These are phyloP conservation scores for Apogon talboti DNA, from an alignment of 2,797 vertebrate genomes.

Conservation along the genomic window DNA sequence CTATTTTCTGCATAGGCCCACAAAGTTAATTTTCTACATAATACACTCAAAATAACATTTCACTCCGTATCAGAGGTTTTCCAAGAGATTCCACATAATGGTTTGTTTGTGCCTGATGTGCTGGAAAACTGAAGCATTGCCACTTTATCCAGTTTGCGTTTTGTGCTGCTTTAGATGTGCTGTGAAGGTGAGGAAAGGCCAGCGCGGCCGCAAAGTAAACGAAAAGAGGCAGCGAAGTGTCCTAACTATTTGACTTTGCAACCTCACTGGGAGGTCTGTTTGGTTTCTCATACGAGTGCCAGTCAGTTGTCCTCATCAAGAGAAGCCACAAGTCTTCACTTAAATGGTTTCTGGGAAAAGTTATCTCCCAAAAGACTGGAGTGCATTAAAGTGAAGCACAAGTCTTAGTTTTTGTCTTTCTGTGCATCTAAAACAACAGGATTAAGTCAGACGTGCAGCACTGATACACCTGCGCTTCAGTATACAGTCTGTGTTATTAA, in stretches of 20 bases:
- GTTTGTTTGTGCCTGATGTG: slow-evolving; percentile 28
- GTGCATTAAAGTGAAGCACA: slow-evolving; percentile 3
- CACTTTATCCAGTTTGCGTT: slow-evolving; percentile 30
- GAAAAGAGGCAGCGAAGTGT: slow-evolving; percentile 44
- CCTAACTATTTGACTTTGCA: slow-evolving; percentile 50
- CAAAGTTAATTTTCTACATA: slow-evolving; percentile 28
- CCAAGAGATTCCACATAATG: slow-evolving; percentile 11
- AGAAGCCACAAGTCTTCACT: slow-evolving; percentile 43
- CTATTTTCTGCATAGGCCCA: slow-evolving; percentile 5
- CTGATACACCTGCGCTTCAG: neutral
- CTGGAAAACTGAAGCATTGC: slow-evolving; percentile 1
- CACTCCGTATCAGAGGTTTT: slow-evolving; percentile 24
- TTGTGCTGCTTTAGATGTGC: slow-evolving; percentile 39
- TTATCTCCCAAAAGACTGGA: slow-evolving; percentile 34
- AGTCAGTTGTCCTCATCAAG: slow-evolving; percentile 46
- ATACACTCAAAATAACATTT: slow-evolving; percentile 31
- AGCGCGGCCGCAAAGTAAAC: slow-evolving; percentile 59
- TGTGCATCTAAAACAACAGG: neutral
- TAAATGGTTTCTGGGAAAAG: slow-evolving; percentile 28
- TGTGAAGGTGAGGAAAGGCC: slow-evolving; percentile 33
- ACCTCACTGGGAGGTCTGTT: slow-evolving; percentile 48
- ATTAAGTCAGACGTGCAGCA: neutral
- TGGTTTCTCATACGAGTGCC: slow-evolving; percentile 35
- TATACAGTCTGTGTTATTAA: neutral
- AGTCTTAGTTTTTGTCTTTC: slow-evolving; percentile 4